Conservation (phyloP, 2,888 invertebrate genomes). For the Linnaemya tessellans region DNA sequence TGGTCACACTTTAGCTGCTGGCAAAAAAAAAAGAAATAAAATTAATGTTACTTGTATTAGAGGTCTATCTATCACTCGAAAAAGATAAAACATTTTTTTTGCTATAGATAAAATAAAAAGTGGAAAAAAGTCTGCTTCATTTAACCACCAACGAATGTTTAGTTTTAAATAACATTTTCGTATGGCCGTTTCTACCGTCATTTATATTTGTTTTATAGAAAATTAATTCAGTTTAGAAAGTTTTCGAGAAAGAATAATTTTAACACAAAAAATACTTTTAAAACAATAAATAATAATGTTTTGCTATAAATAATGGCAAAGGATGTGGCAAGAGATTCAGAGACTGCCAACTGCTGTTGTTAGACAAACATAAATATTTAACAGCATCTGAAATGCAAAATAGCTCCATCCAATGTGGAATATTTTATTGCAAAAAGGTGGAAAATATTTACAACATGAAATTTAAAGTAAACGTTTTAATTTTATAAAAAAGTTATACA, state of each 20-base stretch:
- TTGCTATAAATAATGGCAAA: constrained; percentile 14
- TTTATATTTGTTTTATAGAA: constrained; percentile 34
- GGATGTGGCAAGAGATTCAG: constrained; percentile 2
- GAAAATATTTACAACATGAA: neutral
- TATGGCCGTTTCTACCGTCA: constrained; percentile 40
- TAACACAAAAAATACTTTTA: neutral
- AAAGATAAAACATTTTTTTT: constrained; percentile 36
- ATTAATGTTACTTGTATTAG: constrained; percentile 30
- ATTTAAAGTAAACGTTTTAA: neutral
- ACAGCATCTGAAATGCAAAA: constrained; percentile 48
- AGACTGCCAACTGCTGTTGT: constrained; percentile 48
- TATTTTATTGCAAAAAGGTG: neutral
- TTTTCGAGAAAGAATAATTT: constrained; percentile 53
- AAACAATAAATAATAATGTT: constrained; percentile 24
- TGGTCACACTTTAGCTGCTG: constrained; percentile 9
- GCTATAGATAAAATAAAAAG: neutral
- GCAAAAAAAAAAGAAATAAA: neutral
- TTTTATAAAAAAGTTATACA: neutral
- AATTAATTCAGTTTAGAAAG: constrained; percentile 66
- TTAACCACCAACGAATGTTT: constrained; percentile 52
- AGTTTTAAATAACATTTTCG: constrained; percentile 57
- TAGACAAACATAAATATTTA: constrained; percentile 67
- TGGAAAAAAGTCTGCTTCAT: constrained; percentile 48
- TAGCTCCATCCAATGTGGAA: constrained; percentile 48
- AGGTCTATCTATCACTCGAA: constrained; percentile 55